Evolutionary conservation across 2,797 vertebrate genomes (phyloP).

Genomic region (Micropoecilia bifurca): DNA sequence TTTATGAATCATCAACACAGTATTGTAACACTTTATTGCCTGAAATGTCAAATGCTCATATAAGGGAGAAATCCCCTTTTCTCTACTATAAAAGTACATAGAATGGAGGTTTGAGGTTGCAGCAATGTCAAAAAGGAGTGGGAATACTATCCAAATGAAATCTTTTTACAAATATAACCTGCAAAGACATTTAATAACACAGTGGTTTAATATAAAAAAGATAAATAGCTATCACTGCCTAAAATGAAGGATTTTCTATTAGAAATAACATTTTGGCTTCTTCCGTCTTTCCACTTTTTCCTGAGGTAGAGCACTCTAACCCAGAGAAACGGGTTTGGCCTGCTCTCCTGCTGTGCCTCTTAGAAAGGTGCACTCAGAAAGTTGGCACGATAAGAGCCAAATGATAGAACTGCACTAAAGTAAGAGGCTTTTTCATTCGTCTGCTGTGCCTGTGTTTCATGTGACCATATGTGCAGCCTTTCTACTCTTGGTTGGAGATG

Average conservation of each 20-base stretch:
- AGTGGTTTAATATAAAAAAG: conserved; percentile 1
- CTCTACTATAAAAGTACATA: background rate
- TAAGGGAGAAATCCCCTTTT: background rate
- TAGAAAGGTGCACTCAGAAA: conserved; percentile 41
- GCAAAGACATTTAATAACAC: background rate
- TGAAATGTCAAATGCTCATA: background rate
- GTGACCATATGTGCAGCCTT: conserved; percentile 66
- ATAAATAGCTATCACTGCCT: conserved; percentile 31
- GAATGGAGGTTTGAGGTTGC: background rate
- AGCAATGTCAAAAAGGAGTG: background rate
- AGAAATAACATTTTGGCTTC: conserved; percentile 18
- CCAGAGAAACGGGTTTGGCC: conserved; percentile 43
- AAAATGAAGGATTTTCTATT: conserved; percentile 13
- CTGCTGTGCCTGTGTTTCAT: conserved; percentile 37
- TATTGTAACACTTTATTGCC: background rate
- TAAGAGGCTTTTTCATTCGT: conserved; percentile 42
- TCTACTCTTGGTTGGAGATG: conserved; percentile 47
- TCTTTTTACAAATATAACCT: background rate
- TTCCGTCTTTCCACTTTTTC: conserved; percentile 31
- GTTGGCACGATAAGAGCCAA: conserved; percentile 54
- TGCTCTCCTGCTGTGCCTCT: conserved; percentile 46
- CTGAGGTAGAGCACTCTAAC: conserved; percentile 44
- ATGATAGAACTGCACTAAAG: conserved; percentile 55
- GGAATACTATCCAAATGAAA: background rate
- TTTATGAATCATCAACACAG: background rate